A percentile compares a stretch with the other conserved stretches of the same genome.
Evolutionary conservation across 1,140 invertebrate genomes (phyloP).

Genomic region (Drosophila takahashii): DNA sequence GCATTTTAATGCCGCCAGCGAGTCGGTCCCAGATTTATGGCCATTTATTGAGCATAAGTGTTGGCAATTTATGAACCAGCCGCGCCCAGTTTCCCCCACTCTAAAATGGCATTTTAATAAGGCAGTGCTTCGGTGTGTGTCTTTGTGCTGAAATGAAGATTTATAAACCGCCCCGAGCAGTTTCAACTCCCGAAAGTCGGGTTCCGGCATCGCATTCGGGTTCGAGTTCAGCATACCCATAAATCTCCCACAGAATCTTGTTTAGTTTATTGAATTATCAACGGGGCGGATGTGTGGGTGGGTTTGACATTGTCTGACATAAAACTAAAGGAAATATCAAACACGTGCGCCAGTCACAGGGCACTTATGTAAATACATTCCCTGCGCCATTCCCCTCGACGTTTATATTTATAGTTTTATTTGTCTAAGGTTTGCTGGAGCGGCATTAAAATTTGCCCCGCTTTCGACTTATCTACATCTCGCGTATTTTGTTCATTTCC

Average conservation of each 20-base stretch:
- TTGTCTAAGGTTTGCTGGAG: slow-evolving; percentile 56
- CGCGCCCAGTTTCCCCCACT: slow-evolving; percentile 32
- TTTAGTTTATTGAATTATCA: slow-evolving; percentile 81
- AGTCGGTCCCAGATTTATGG: slow-evolving; percentile 57
- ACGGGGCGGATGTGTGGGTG: slow-evolving; percentile 21
- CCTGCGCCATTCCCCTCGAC: neutral
- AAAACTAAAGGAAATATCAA: slow-evolving; percentile 78
- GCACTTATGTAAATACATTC: slow-evolving; percentile 72
- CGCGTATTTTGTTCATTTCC: slow-evolving; percentile 46
- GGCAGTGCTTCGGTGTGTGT: slow-evolving; percentile 9
- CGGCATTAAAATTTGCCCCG: slow-evolving; percentile 52
- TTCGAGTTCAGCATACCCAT: slow-evolving; percentile 67
- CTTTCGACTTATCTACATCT: slow-evolving; percentile 69
- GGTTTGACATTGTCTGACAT: slow-evolving; percentile 61
- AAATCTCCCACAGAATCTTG: slow-evolving; percentile 76
- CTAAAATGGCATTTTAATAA: slow-evolving; percentile 71
- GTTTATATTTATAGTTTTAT: slow-evolving; percentile 78
- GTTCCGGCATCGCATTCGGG: slow-evolving; percentile 32
- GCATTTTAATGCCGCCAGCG: slow-evolving; percentile 66
- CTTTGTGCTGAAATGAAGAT: slow-evolving; percentile 65
- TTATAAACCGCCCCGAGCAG: slow-evolving; percentile 64
- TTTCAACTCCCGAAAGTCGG: slow-evolving; percentile 36
- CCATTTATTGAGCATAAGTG: slow-evolving; percentile 79
- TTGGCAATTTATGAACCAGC: slow-evolving; percentile 70
- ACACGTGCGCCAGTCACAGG: slow-evolving; percentile 63